Evolutionary conservation across 2,113 vertebrate species (phyloP).

Genomic region (Tyto alba): DNA sequence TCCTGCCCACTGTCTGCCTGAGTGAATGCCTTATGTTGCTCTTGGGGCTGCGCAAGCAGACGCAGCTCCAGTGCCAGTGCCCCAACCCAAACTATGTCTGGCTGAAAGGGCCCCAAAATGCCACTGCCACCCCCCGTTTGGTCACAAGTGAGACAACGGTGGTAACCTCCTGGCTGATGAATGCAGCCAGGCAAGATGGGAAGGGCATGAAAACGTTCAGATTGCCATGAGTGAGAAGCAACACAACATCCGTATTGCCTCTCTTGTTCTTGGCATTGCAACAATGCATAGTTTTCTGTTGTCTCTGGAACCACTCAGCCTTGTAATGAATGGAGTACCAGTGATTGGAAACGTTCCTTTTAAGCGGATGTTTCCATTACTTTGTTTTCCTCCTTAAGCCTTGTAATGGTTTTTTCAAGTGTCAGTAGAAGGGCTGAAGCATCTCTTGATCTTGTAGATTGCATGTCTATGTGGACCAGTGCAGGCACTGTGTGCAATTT

Average conservation of each 20-base stretch:
- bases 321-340: constrained; percentile 78
- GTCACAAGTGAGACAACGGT: not conserved
- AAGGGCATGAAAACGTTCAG: constrained; percentile 27
- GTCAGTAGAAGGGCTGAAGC: constrained; percentile 69
- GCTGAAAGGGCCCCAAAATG: not conserved
- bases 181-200: not conserved
- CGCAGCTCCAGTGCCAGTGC: not conserved
- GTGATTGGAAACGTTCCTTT: constrained; percentile 74
- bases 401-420: constrained; percentile 67
- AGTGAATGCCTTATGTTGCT: not conserved
- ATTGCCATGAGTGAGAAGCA: constrained; percentile 63
- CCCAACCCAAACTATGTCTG: not conserved
- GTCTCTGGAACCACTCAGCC: constrained; percentile 79
- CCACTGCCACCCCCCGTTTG: not conserved
- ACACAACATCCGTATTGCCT: constrained; percentile 57
- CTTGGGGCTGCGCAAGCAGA: not conserved
- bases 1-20: not conserved
- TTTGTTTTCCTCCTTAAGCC: constrained; percentile 74
- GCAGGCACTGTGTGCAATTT: constrained; percentile 47
- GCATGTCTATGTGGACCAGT: constrained; percentile 1
- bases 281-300: constrained; percentile 70
- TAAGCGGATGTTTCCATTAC: constrained; percentile 73
- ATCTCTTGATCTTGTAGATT: constrained; percentile 70
- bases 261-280: constrained; percentile 77
- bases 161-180: not conserved